Conservation (phyloP, 2,888 invertebrate genomes). For the Heliconius ethilla region DNA sequence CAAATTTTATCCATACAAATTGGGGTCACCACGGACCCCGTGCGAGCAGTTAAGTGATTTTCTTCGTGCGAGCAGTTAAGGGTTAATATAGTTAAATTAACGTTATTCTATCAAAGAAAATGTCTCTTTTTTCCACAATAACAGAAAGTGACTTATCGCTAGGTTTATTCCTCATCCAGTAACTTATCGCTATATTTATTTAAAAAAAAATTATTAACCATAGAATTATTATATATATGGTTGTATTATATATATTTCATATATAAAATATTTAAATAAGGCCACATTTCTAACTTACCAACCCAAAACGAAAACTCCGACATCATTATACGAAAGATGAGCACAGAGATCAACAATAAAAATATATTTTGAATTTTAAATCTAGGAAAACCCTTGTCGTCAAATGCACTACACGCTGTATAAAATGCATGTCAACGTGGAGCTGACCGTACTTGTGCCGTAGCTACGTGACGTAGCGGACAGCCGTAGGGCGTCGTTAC, state of each 20-base stretch:
- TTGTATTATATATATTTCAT: not conserved
- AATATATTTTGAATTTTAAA: slow-evolving; percentile 19
- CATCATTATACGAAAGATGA: slow-evolving; percentile 16
- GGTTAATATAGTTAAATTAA: too few species aligned
- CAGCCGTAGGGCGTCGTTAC: slow-evolving; percentile 50
- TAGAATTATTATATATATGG: too few species aligned
- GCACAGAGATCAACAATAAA: slow-evolving; percentile 18
- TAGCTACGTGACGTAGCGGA: slow-evolving; percentile 41
- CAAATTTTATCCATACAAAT: too few species aligned
- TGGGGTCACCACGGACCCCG: too few species aligned
- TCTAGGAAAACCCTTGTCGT: slow-evolving; percentile 19
- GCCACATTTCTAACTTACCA: not conserved
- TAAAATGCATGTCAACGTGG: slow-evolving; percentile 32
- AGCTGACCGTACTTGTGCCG: slow-evolving; percentile 30
- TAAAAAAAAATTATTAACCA: too few species aligned
- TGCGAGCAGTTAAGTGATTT: too few species aligned
- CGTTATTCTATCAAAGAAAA: too few species aligned
- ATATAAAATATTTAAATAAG: not conserved
- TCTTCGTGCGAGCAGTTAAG: too few species aligned
- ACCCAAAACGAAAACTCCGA: slow-evolving; percentile 7
- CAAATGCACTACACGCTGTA: slow-evolving; percentile 24
- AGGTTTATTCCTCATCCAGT: too few species aligned
- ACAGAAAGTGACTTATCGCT: too few species aligned
- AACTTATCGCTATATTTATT: too few species aligned
- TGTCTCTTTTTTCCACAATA: too few species aligned